Base-by-base conservation (phyloP, 1,140 invertebrate genomes). In the Tetragonula clypearis region DNA sequence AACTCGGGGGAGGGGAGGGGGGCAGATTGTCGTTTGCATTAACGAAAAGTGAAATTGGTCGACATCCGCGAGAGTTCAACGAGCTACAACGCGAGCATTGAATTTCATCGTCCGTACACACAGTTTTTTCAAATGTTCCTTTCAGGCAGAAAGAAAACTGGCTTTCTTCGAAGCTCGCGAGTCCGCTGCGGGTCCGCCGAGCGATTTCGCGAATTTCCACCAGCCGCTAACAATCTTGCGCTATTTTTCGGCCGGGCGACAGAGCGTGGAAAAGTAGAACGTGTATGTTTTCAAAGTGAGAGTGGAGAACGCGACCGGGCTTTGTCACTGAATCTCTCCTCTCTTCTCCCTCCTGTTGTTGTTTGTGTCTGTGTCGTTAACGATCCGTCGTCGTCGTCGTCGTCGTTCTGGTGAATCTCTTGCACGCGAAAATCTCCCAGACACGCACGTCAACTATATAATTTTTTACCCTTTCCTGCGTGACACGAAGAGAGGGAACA, bases 221-320 rank as follows among this genome's bases (percentile, higher is more conserved):
- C 11, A 23, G 11, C 49, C 19, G 17, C 49, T 74, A 55, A 74
- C 72, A 30, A 55, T 72, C 21, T 76, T 60, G 15, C 26, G 53
- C 49, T 19, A 11, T 84, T 76, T 72, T 80, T 72, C 60, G 58
- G 8, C 23, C 17, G 19, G 12, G 5, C 35, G 35, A 71, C 4
- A 71, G 68, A 87, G 17, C 55, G 62, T 84, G 62, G 85, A 58
- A 81, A 83, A 79, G 66, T 85, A 58, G 60, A 88, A 68, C 87
- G 78, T 35, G 78, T 87, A 77, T 60, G 75, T 85, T 87, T 87
- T 80, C 81, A 87, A 87, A 85, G 87, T 85, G 73, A 87, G 87
- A 88, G 65, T 62, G 17, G 72, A 21, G 74, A 58, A 88, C 60
- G 81, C 30, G 55, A 30, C 11, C 41, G 56, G 41, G 53, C 81